A percentile compares a stretch with the other conserved stretches of the same genome.
Evolutionary conservation across 2,888 invertebrate species (phyloP).

Genomic region (Anodontia alba): DNA sequence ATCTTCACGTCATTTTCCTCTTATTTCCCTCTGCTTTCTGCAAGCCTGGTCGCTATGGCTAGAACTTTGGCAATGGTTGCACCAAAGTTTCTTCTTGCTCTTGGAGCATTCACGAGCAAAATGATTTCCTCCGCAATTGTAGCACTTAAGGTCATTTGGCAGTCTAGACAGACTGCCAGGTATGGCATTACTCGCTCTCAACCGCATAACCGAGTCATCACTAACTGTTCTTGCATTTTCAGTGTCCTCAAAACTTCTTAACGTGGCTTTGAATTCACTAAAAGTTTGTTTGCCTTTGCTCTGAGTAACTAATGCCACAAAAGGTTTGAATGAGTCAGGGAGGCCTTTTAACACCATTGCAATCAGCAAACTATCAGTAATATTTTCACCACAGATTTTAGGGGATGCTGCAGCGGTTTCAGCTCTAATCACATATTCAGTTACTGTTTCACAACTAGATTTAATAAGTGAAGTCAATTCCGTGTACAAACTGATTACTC

Average conservation of each 20-base stretch:
- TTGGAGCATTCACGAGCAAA: neutral
- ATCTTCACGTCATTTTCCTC: too few relatives aligned
- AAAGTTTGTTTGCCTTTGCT: conserved; percentile 24
- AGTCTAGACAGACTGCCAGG: neutral
- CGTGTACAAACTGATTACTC: conserved; percentile 50
- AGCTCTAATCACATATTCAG: too few relatives aligned
- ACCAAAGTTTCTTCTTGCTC: too few relatives aligned
- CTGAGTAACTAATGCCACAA: conserved; percentile 43
- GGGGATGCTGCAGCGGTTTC: too few relatives aligned
- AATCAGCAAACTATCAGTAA: too few relatives aligned
- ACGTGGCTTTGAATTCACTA: conserved; percentile 41
- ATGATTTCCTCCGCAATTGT: too few relatives aligned
- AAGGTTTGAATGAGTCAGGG: conserved; percentile 39
- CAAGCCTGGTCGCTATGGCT: too few relatives aligned
- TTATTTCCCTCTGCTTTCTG: too few relatives aligned
- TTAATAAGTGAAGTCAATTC: conserved; percentile 53
- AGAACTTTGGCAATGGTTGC: conserved; percentile 4
- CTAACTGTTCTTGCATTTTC: conserved; percentile 26
- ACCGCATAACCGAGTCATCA: conserved; percentile 21
- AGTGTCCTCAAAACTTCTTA: conserved; percentile 42
- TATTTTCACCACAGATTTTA: too few relatives aligned
- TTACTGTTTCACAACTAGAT: conserved; percentile 34
- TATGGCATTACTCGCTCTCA: neutral
- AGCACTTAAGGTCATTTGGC: conserved; percentile 9
- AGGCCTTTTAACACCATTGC: conserved; percentile 60